Evolutionary conservation across 2,797 vertebrate species (phyloP).

Genomic region (Cetoscarus ocellatus): DNA sequence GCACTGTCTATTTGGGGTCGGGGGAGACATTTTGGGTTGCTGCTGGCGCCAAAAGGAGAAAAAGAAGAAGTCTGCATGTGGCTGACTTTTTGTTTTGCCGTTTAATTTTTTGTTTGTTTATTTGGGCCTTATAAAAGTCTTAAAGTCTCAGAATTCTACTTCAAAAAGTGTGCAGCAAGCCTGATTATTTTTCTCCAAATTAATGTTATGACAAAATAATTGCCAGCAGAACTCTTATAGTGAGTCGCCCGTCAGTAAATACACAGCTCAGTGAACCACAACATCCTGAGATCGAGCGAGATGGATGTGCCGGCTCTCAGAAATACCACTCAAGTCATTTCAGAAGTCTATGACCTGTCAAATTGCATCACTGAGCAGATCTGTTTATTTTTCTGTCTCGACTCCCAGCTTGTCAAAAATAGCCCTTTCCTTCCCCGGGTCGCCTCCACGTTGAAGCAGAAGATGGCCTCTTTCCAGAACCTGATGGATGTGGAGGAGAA

Average conservation of each 20-base stretch:
- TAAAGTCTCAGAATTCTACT: too few species aligned
- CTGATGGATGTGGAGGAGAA: constrained; percentile 80
- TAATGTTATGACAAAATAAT: constrained; percentile 12
- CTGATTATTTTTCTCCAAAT: neutral
- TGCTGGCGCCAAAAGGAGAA: too few species aligned
- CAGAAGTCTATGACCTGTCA: constrained; percentile 52
- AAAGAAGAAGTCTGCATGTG: too few species aligned
- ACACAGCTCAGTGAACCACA: constrained; percentile 6
- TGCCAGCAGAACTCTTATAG: neutral
- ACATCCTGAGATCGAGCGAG: constrained; percentile 16
- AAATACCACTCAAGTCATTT: constrained; percentile 48
- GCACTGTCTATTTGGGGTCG: too few species aligned
- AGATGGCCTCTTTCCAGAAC: constrained; percentile 85
- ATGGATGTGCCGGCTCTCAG: constrained; percentile 40
- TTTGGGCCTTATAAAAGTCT: too few species aligned
- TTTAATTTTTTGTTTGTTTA: too few species aligned
- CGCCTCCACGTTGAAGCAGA: constrained; percentile 80
- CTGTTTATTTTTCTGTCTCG: constrained; percentile 53
- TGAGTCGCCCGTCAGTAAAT: constrained; percentile 11
- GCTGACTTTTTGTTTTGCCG: too few species aligned
- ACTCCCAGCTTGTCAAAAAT: constrained; percentile 68
- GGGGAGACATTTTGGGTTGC: too few species aligned
- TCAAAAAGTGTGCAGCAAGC: too few species aligned
- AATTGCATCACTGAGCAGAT: constrained; percentile 50
- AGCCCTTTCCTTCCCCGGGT: constrained; percentile 72